Evolutionary conservation across 2,888 invertebrate genomes (phyloP).

Genomic region (Drosophila tanythrix): DNA sequence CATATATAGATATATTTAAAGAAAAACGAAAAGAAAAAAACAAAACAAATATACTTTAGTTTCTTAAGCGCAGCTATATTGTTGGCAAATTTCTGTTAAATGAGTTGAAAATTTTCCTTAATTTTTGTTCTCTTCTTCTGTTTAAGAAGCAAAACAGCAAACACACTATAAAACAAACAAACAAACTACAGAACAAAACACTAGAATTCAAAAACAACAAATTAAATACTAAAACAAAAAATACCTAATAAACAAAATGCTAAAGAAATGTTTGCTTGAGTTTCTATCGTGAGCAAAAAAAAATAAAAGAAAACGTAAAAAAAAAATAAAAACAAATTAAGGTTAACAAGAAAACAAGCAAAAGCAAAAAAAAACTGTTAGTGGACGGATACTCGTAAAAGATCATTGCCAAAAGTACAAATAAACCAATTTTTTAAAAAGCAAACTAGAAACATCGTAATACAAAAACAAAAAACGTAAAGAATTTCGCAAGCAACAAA

Average conservation of each 20-base stretch:
- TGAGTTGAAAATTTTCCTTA: slow-evolving; percentile 52
- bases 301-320: background rate
- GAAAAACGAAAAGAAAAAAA: slow-evolving; percentile 26
- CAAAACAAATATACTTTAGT: slow-evolving; percentile 50
- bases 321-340: slow-evolving; percentile 44
- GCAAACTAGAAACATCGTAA: slow-evolving; percentile 72
- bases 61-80: slow-evolving; percentile 66
- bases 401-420: slow-evolving; percentile 85
- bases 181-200: slow-evolving; percentile 58
- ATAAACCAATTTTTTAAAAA: slow-evolving; percentile 79
- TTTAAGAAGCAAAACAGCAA: slow-evolving; percentile 46
- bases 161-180: slow-evolving; percentile 37
- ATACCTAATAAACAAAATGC: slow-evolving; percentile 49
- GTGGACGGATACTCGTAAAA: slow-evolving; percentile 74
- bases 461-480: slow-evolving; percentile 60
- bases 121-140: slow-evolving; percentile 49
- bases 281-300: slow-evolving; percentile 48
- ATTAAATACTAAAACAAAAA: slow-evolving; percentile 35
- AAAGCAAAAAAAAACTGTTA: slow-evolving; percentile 71
- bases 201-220: slow-evolving; percentile 47
- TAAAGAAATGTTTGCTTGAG: slow-evolving; percentile 66
- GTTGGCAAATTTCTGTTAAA: slow-evolving; percentile 65
- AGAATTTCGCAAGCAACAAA: slow-evolving; percentile 70
- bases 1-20: slow-evolving; percentile 31
- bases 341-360: slow-evolving; percentile 43